phyloP scores from a whole-genome alignment of 2,113 vertebrate species.

The Festucalex cinctus region DNA sequence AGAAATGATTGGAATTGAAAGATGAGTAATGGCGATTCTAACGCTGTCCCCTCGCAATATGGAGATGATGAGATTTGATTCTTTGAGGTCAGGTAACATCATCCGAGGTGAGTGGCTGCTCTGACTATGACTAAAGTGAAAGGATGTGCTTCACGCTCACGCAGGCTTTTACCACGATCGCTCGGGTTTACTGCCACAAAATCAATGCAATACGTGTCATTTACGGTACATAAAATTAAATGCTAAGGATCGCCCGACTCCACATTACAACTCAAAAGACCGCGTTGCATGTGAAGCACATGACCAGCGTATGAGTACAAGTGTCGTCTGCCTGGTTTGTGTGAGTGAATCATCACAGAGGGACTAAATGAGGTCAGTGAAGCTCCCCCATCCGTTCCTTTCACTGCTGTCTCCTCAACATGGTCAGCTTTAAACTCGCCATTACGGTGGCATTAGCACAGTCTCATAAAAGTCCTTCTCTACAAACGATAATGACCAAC shows the following conservation, averaged over 20 bases:
- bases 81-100: constrained; percentile 70
- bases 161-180: constrained; percentile 27
- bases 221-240: constrained; percentile 21
- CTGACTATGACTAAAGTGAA: constrained; percentile 43
- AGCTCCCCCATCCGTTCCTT: constrained; percentile 33
- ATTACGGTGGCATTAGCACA: constrained; percentile 45
- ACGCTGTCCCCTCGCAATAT: constrained; percentile 63
- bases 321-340: constrained; percentile 11
- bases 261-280: constrained; percentile 17
- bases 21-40: constrained; percentile 71
- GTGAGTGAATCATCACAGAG: constrained; percentile 30
- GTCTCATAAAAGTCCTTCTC: constrained; percentile 26
- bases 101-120: constrained; percentile 50
- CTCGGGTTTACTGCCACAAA: constrained; percentile 38
- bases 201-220: constrained; percentile 45
- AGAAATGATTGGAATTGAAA: constrained; percentile 75
- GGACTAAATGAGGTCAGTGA: constrained; percentile 50
- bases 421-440: constrained; percentile 42
- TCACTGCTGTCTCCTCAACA: constrained; percentile 34
- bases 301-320: constrained; percentile 1
- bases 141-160: constrained; percentile 27
- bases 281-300: constrained; percentile 7
- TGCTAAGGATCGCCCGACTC: constrained; percentile 3
- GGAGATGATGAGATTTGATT: constrained; percentile 74
- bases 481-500: constrained; percentile 21